Evolutionary conservation across 2,888 invertebrate species (phyloP).

Genomic region (Tetanocera ferruginea): DNA sequence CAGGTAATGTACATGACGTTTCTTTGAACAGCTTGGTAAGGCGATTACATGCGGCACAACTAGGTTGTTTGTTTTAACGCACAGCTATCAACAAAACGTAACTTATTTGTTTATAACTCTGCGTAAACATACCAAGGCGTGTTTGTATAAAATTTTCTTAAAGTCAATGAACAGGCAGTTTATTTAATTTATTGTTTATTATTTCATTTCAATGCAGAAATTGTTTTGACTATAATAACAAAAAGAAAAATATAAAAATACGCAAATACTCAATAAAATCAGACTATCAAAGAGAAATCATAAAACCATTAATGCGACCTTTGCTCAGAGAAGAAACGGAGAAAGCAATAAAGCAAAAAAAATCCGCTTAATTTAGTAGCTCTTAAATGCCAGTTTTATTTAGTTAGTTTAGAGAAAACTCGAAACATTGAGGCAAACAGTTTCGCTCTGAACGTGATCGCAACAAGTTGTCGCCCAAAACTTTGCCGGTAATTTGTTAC

Average conservation of each 20-base stretch:
- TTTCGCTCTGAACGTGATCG: constrained; percentile 4
- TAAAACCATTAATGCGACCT: not conserved
- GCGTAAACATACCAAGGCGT: too few relatives aligned
- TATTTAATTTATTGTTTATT: not conserved
- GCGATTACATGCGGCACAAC: too few relatives aligned
- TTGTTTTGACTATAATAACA: too few relatives aligned
- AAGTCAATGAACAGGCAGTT: too few relatives aligned
- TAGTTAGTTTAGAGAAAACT: not conserved
- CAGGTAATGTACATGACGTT: too few relatives aligned
- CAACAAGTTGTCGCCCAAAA: not conserved
- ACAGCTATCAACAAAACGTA: too few relatives aligned
- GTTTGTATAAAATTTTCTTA: not conserved
- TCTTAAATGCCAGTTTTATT: not conserved
- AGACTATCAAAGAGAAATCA: not conserved
- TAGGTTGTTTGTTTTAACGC: too few relatives aligned
- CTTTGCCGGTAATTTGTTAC: not conserved
- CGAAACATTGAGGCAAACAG: not conserved
- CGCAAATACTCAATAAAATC: not conserved
- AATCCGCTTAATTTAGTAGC: not conserved
- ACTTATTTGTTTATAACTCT: too few relatives aligned
- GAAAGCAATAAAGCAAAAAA: not conserved
- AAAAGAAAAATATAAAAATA: not conserved
- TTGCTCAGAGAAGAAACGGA: not conserved
- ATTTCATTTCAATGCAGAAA: not conserved
- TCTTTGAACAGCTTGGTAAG: too few relatives aligned